These are phyloP conservation scores for Proteles cristata DNA, from an alignment of 2,113 vertebrate species.

Conservation along the genomic window DNA sequence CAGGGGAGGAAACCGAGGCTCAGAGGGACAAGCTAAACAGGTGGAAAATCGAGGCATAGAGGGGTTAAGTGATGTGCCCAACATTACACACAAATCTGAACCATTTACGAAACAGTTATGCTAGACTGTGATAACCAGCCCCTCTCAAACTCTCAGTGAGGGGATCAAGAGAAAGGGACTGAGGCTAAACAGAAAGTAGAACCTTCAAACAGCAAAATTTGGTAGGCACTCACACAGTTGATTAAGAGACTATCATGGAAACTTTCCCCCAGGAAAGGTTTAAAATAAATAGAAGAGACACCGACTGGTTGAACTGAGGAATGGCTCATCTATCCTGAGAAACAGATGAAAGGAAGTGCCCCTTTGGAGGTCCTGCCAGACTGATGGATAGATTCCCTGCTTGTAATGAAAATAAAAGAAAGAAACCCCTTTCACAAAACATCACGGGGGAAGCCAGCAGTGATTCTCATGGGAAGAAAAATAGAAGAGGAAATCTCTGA, in stretches of 20 bases:
- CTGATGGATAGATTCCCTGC: background rate
- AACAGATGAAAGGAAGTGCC: background rate
- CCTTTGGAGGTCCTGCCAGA: background rate
- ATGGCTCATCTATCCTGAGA: background rate
- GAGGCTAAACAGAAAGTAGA: background rate
- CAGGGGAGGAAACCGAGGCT: background rate
- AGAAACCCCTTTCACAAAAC: background rate
- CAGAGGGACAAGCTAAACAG: background rate
- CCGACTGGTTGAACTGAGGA: background rate
- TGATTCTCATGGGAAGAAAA: background rate
- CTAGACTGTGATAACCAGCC: background rate
- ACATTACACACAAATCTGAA: background rate
- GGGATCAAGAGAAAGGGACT: background rate
- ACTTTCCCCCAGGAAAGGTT: background rate
- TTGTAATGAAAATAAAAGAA: conserved; percentile 45
- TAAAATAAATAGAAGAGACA: background rate
- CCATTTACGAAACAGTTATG: background rate
- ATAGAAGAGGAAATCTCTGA: background rate
- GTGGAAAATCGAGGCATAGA: background rate
- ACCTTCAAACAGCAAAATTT: background rate
- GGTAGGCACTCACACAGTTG: background rate
- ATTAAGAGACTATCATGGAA: background rate
- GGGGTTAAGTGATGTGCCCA: background rate
- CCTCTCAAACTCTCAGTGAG: background rate
- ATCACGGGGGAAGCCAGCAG: background rate